phyloP scores from a whole-genome alignment of 92 coral and sea anemone genomes.

The Scolanthus callimorphus region DNA sequence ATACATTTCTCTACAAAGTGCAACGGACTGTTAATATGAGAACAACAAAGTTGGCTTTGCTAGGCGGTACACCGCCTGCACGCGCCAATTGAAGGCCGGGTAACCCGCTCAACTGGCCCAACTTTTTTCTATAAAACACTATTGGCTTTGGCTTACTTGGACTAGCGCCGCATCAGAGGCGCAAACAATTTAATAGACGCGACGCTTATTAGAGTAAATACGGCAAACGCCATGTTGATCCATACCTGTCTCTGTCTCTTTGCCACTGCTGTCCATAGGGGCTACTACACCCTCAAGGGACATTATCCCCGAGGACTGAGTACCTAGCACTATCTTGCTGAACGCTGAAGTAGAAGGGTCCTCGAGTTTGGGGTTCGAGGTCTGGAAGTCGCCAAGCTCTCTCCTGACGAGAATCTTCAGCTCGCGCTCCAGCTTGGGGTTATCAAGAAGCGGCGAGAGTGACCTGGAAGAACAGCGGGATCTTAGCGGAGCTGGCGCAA shows the following conservation, averaged over 20 bases:
- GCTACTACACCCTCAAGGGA: slow-evolving; percentile 2
- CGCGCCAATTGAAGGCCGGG: too few relatives aligned
- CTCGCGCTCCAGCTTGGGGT: slow-evolving; percentile 89
- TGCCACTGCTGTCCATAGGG: slow-evolving; percentile 1
- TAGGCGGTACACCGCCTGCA: too few relatives aligned
- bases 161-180: too few relatives aligned
- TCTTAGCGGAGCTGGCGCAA: too few relatives aligned
- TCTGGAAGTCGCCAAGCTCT: slow-evolving; percentile 87
- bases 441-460: slow-evolving; percentile 82
- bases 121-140: too few relatives aligned
- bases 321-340: slow-evolving; percentile 54
- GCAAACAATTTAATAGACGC: too few relatives aligned
- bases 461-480: slow-evolving; percentile 58
- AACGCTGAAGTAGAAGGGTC: slow-evolving; percentile 68
- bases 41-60: too few relatives aligned
- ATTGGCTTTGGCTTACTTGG: too few relatives aligned
- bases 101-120: too few relatives aligned
- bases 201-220: too few relatives aligned
- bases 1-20: too few relatives aligned
- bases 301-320: slow-evolving; percentile 39
- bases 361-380: slow-evolving; percentile 64
- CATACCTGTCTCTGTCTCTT: slow-evolving; percentile 31
- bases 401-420: slow-evolving; percentile 63
- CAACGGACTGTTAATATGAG: too few relatives aligned
- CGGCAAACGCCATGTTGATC: slow-evolving; percentile 51